Evolutionary conservation across 2,113 vertebrate genomes (phyloP).

Genomic region (Meleagris gallopavo): DNA sequence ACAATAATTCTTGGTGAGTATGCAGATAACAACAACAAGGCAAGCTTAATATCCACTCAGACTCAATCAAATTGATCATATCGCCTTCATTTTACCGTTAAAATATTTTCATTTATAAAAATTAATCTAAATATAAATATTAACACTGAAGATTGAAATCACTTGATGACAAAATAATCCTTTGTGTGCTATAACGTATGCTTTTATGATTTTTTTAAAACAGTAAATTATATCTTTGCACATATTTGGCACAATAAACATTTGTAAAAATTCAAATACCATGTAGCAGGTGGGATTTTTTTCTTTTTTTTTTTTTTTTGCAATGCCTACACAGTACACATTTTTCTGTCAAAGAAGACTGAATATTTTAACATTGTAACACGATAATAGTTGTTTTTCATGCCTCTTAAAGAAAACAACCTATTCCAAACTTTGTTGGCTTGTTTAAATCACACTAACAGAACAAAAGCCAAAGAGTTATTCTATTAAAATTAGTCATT

Average conservation of each 20-base stretch:
- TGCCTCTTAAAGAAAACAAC: conserved; percentile 81
- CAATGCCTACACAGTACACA: conserved; percentile 82
- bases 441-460: conserved; percentile 76
- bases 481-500: conserved; percentile 71
- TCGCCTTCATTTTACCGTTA: conserved; percentile 75
- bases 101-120: conserved; percentile 86
- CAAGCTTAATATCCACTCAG: conserved; percentile 74
- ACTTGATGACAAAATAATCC: conserved; percentile 85
- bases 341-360: conserved; percentile 78
- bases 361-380: conserved; percentile 80
- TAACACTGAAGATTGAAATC: conserved; percentile 83
- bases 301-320: conserved; percentile 64
- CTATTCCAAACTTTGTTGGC: conserved; percentile 72
- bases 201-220: conserved; percentile 76
- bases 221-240: conserved; percentile 81
- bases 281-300: conserved; percentile 64
- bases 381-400: conserved; percentile 78
- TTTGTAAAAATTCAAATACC: conserved; percentile 80
- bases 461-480: conserved; percentile 74
- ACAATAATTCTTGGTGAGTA: conserved; percentile 73
- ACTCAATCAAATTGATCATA: conserved; percentile 68
- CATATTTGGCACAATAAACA: conserved; percentile 84
- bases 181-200: conserved; percentile 78
- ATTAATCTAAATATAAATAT: conserved; percentile 85
- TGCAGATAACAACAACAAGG: conserved; percentile 75